A percentile compares a stretch with the other conserved stretches of the same genome.
These are phyloP conservation scores for Avahi laniger DNA, from an alignment of 2,797 vertebrate species.

Conservation along the genomic window DNA sequence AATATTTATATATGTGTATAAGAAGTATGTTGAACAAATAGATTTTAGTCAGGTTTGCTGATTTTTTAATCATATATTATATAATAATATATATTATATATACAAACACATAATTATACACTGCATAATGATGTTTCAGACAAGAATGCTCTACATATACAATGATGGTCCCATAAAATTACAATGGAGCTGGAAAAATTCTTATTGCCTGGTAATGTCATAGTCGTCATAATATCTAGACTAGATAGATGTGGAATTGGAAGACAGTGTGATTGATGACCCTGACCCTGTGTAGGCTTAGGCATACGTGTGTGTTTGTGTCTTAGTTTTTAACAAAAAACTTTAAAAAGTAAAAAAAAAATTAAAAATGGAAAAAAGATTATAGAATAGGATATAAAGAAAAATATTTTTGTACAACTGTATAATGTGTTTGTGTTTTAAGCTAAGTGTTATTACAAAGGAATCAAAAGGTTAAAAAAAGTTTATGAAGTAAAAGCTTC, in stretches of 20 bases:
- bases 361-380: not conserved
- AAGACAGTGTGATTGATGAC: not conserved
- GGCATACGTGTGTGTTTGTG: not conserved
- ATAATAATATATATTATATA: not conserved
- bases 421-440: not conserved
- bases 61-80: not conserved
- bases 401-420: not conserved
- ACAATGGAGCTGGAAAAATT: not conserved
- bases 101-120: not conserved
- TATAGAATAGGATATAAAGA: not conserved
- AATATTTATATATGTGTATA: not conserved
- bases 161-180: not conserved
- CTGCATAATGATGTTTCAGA: not conserved
- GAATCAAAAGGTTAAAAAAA: not conserved
- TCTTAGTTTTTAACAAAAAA: not conserved
- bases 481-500: not conserved
- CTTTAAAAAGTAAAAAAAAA: not conserved
- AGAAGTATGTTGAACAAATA: constrained; percentile 30
- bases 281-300: not conserved
- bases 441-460: not conserved
- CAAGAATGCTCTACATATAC: not conserved
- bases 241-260: not conserved
- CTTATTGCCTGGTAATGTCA: not conserved
- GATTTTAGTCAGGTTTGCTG: constrained; percentile 38
- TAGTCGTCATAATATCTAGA: not conserved